Conservation (phyloP, 2,888 invertebrate genomes). For the Ligdia adustata region DNA sequence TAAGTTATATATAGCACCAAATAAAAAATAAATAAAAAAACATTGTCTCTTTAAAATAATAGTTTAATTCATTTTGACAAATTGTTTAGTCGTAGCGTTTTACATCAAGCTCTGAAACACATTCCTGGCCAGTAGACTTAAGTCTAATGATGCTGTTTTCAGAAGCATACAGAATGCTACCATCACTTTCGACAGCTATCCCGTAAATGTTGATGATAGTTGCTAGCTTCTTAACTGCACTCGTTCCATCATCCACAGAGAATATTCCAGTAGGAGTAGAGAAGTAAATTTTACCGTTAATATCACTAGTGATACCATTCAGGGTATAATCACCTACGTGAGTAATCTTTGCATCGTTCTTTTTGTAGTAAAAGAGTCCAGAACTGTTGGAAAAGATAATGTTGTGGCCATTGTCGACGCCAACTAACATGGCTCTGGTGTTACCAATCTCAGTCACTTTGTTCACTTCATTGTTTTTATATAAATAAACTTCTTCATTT, state of each 20-base stretch:
- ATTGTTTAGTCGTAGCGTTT: neutral
- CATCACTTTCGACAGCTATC: slow-evolving; percentile 43
- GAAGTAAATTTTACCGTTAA: slow-evolving; percentile 44
- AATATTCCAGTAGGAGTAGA: slow-evolving; percentile 44
- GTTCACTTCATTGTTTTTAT: slow-evolving; percentile 34
- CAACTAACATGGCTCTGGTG: slow-evolving; percentile 42
- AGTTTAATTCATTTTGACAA: no score
- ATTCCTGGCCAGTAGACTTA: slow-evolving; percentile 32
- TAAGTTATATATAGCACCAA: no score
- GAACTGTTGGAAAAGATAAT: slow-evolving; percentile 49
- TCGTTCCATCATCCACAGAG: slow-evolving; percentile 28
- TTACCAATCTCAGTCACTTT: slow-evolving; percentile 41
- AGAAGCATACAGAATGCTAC: slow-evolving; percentile 44
- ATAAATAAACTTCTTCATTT: slow-evolving; percentile 43
- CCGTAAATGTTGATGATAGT: slow-evolving; percentile 40
- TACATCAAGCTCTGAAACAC: slow-evolving; percentile 16
- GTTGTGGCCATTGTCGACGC: slow-evolving; percentile 41
- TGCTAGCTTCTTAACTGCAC: slow-evolving; percentile 29
- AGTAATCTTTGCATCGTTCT: slow-evolving; percentile 9
- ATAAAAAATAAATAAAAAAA: no score
- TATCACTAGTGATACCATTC: slow-evolving; percentile 46
- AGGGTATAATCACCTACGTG: slow-evolving; percentile 33
- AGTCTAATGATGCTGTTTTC: slow-evolving; percentile 45
- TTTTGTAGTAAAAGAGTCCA: slow-evolving; percentile 44
- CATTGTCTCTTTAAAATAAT: no score